Conservation (phyloP, 2,797 vertebrate genomes). For the Pseudomugil gertrudae region DNA sequence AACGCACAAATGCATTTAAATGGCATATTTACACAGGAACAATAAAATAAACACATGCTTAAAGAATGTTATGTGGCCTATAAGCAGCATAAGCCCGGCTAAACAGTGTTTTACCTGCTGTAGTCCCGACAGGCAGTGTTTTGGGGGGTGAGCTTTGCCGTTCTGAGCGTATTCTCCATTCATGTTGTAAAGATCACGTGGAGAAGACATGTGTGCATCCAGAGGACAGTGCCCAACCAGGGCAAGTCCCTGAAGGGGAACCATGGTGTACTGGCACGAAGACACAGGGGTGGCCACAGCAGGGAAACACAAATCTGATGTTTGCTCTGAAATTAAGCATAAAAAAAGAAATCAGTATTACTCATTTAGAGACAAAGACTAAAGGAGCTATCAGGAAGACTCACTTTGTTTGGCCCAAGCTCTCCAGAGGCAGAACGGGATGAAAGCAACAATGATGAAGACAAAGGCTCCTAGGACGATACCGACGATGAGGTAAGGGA, state of each 20-base stretch:
- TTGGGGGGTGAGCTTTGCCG: conserved; percentile 79
- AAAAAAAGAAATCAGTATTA: conserved; percentile 39
- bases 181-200: conserved; percentile 72
- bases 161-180: conserved; percentile 75
- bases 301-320: conserved; percentile 90
- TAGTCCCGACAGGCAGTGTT: conserved; percentile 79
- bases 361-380: background rate
- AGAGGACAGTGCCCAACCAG: conserved; percentile 83
- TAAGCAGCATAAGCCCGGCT: background rate
- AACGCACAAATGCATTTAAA: conserved; percentile 5
- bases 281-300: conserved; percentile 84
- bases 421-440: conserved; percentile 96
- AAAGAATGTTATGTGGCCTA: background rate
- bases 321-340: conserved; percentile 86
- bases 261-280: conserved; percentile 97
- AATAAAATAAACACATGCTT: background rate
- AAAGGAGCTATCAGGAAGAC: conserved; percentile 36
- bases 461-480: conserved; percentile 91
- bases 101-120: conserved; percentile 81
- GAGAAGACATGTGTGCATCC: conserved; percentile 75
- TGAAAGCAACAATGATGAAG: conserved; percentile 95
- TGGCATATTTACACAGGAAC: background rate
- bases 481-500: conserved; percentile 94
- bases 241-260: conserved; percentile 88
- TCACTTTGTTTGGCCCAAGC: conserved; percentile 98